These are phyloP conservation scores for Panorpa germanica DNA, from an alignment of 2,888 invertebrate genomes.

Conservation along the genomic window DNA sequence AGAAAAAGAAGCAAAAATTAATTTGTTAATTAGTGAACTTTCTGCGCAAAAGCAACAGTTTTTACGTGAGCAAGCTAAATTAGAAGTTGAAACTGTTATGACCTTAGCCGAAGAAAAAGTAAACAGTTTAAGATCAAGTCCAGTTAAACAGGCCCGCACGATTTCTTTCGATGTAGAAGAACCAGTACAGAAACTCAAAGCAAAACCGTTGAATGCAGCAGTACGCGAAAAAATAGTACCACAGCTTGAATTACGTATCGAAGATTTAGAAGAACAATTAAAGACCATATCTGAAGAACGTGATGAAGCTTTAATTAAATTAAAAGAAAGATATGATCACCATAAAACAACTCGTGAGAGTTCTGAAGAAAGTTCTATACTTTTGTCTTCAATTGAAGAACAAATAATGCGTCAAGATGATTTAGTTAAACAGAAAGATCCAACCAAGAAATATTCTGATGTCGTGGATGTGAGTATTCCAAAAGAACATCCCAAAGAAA, in stretches of 20 bases:
- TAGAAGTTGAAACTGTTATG: too few species aligned
- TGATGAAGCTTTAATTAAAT: constrained; percentile 13
- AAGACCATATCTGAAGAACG: constrained; percentile 16
- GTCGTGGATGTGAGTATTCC: background rate
- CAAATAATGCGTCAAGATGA: constrained; percentile 4
- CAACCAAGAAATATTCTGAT: background rate
- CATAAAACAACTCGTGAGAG: constrained; percentile 13
- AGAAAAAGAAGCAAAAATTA: too few species aligned
- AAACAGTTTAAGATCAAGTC: too few species aligned
- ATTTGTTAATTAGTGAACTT: too few species aligned
- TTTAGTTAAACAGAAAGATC: background rate
- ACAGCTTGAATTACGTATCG: constrained; percentile 22
- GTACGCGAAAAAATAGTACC: constrained; percentile 21
- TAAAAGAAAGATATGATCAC: constrained; percentile 16
- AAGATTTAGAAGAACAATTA: constrained; percentile 22
- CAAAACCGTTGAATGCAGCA: constrained; percentile 1
- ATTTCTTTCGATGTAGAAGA: too few species aligned
- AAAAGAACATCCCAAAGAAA: constrained; percentile 11
- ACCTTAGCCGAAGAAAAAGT: too few species aligned
- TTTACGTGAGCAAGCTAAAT: too few species aligned
- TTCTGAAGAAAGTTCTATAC: constrained; percentile 15
- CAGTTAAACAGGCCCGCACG: too few species aligned
- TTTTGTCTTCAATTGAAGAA: constrained; percentile 8
- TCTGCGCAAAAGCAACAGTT: too few species aligned
- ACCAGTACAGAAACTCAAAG: constrained; percentile 4